Evolutionary conservation across 1,140 invertebrate species (phyloP).

Genomic region (Mesaphorura yosii): DNA sequence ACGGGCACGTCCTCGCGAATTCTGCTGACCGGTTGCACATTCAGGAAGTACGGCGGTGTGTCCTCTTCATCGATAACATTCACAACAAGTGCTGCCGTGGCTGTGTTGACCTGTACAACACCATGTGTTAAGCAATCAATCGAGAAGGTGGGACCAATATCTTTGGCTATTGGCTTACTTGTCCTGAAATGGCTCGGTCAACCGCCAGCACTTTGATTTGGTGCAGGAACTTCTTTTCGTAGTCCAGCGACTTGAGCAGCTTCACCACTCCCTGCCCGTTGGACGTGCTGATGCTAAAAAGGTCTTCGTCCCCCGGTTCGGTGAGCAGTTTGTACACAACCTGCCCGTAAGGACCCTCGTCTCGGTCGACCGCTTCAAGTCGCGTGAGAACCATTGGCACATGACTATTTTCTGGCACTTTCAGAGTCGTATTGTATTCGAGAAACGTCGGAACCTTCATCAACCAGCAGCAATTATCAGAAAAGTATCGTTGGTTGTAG

Average conservation of each 20-base stretch:
- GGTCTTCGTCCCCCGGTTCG: constrained; percentile 57
- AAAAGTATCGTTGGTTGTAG: too few relatives aligned
- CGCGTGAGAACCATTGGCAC: constrained; percentile 58
- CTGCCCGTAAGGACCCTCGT: constrained; percentile 80
- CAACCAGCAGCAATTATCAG: too few relatives aligned
- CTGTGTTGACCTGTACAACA: constrained; percentile 71
- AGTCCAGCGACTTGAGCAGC: constrained; percentile 65
- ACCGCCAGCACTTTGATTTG: constrained; percentile 72
- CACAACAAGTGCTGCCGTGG: constrained; percentile 72
- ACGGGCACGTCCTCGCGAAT: constrained; percentile 71
- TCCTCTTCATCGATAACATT: constrained; percentile 82
- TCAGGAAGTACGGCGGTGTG: constrained; percentile 77
- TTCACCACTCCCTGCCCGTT: constrained; percentile 77
- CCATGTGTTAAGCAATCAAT: not conserved
- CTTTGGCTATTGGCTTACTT: too few relatives aligned
- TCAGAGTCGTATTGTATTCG: constrained; percentile 67
- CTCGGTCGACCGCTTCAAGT: constrained; percentile 73
- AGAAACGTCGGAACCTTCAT: constrained; percentile 66
- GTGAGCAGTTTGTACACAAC: constrained; percentile 52
- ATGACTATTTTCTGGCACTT: constrained; percentile 61
- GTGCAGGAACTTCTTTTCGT: constrained; percentile 75
- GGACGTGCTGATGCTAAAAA: constrained; percentile 68
- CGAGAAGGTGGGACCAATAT: not conserved
- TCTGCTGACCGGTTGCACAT: constrained; percentile 70
- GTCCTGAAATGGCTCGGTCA: constrained; percentile 66